These are phyloP conservation scores for Episyrphus balteatus DNA, from an alignment of 1,140 invertebrate species.

Conservation along the genomic window DNA sequence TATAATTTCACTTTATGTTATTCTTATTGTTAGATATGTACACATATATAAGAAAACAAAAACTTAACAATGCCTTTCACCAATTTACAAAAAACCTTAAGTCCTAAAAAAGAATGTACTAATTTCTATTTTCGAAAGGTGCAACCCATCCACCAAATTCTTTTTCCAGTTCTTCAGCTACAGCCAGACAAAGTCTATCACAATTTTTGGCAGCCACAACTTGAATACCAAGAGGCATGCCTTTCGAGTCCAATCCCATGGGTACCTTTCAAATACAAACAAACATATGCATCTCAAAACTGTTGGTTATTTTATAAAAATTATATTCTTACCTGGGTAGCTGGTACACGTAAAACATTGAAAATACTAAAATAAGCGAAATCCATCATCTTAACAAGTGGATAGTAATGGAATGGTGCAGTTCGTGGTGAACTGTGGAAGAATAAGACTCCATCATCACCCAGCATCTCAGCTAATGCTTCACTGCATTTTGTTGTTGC, in stretches of 20 bases:
- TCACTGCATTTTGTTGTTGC: slow-evolving; percentile 46
- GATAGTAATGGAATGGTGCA: slow-evolving; percentile 77
- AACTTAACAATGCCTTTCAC: too few relatives aligned
- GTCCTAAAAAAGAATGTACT: too few relatives aligned
- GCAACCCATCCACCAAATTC: slow-evolving; percentile 74
- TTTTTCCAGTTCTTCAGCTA: slow-evolving; percentile 69
- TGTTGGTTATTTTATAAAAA: neutral
- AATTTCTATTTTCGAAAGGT: slow-evolving; percentile 31
- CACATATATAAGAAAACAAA: too few relatives aligned
- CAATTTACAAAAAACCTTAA: too few relatives aligned
- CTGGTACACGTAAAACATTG: slow-evolving; percentile 75
- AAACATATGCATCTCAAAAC: neutral
- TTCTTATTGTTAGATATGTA: too few relatives aligned
- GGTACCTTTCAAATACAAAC: slow-evolving; percentile 51
- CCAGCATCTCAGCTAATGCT: slow-evolving; percentile 56
- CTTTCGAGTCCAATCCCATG: slow-evolving; percentile 57
- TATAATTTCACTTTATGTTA: too few relatives aligned
- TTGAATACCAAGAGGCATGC: slow-evolving; percentile 71
- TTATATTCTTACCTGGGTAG: slow-evolving; percentile 52
- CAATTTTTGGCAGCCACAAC: slow-evolving; percentile 64
- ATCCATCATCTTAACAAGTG: slow-evolving; percentile 71
- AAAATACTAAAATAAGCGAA: slow-evolving; percentile 83
- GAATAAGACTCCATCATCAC: slow-evolving; percentile 69
- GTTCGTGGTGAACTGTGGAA: slow-evolving; percentile 72
- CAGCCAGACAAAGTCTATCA: slow-evolving; percentile 72